Evolutionary conservation across 2,113 vertebrate species (phyloP).

Genomic region (Nothocercus julius): DNA sequence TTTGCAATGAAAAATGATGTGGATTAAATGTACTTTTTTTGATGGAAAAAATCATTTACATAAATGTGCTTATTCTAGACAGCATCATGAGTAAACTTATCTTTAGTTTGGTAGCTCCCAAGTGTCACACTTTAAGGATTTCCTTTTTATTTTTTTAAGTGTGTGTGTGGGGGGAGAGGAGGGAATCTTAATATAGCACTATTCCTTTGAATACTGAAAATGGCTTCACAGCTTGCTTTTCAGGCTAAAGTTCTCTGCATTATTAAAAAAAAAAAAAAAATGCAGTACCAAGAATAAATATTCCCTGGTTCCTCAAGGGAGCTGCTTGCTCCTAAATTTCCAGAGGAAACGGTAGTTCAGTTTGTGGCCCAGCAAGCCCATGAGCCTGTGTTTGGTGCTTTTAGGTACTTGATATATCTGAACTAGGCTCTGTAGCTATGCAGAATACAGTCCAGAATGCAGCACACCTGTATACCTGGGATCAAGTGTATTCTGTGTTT

Average conservation of each 20-base stretch:
- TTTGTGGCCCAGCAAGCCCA: not conserved
- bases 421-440: not conserved
- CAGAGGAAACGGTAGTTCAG: not conserved
- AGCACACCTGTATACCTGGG: fast-evolving
- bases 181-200: not conserved
- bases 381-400: not conserved
- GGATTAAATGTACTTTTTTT: not conserved
- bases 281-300: not conserved
- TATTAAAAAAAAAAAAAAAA: not conserved
- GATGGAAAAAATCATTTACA: not conserved
- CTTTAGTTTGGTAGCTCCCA: not conserved
- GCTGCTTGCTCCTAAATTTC: not conserved
- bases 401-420: not conserved
- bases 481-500: not conserved
- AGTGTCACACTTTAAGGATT: not conserved
- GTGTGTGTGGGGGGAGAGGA: not conserved
- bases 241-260: not conserved
- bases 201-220: not conserved
- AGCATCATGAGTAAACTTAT: not conserved
- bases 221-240: not conserved
- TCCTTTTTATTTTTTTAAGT: not conserved
- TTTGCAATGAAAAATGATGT: not conserved
- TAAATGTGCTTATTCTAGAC: not conserved
- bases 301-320: not conserved
- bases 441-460: fast-evolving